Base-by-base conservation (phyloP, 2,113 vertebrate species). In the Chascanopsetta lugubris region DNA sequence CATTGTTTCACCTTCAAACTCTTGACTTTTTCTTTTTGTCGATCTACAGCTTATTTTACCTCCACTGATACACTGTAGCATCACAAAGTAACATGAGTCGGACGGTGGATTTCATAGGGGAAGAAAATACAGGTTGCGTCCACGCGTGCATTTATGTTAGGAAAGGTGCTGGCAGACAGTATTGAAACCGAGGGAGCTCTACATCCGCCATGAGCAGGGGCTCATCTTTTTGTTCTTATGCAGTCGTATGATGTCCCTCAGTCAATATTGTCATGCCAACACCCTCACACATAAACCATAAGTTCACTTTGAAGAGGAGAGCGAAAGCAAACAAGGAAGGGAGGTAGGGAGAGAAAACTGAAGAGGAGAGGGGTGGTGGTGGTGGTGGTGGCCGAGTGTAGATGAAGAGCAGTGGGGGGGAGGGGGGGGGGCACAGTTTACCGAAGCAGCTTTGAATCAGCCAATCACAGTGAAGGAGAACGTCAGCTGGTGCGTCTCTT, bases 381-480 rank as follows among this genome's bases (percentile, higher is more conserved):
- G n/a, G n/a, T n/a, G n/a, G n/a, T n/a, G 74, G 63, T 53, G 62
- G 51, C 36, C 22, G 54, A 67, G 74, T n/a, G 42, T 42, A 61
- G 82, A 85, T 80, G 89, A 87, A 82, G 84, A 85, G 85, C 75
- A 77, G 80, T 78, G 75, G 69, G 68, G 34, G n/a, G 17, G 24
- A 17, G 42, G 42, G 56, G 82, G 42, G 42, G 56, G 82, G 63
- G 75, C 89, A 90, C 88, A 90, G 87, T 91, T 91, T 89, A 89
- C 83, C 69, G 71, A 90, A 91, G 89, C 89, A 91, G 89, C 86
- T 90, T 89, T 76, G 74, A 89, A 82, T 88, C 89, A 88, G 88
- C 90, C 89, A 88, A 90, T 93, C 92, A 92, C 90, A 91, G 92
- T 93, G 92, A 92, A 89, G 84, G 83, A 92, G 77, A 88, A 86